Evolutionary conservation across 2,888 invertebrate genomes (phyloP).

Genomic region (Eupithecia pulchellata): DNA sequence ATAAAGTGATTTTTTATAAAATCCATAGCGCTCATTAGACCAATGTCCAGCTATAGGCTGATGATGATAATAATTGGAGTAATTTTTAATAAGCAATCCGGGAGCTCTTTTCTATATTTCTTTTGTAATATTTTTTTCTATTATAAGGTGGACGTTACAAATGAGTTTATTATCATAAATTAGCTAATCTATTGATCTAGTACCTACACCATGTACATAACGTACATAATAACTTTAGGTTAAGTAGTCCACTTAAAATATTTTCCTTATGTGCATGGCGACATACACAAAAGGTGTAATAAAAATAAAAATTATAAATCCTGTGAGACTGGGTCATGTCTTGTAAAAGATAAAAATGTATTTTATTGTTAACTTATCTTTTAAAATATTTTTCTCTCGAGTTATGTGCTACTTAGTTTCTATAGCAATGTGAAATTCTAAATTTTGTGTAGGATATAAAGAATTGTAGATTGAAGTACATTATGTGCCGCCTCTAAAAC

Average conservation of each 20-base stretch:
- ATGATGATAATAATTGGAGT: no score
- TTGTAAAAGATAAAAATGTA: conserved; percentile 56
- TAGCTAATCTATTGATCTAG: conserved; percentile 67
- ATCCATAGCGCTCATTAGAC: no score
- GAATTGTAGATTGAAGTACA: conserved; percentile 43
- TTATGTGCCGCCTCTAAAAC: conserved; percentile 42
- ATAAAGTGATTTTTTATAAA: background rate
- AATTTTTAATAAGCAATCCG: conserved; percentile 38
- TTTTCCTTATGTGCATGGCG: conserved; percentile 59
- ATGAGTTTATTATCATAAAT: conserved; percentile 66
- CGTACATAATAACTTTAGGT: conserved; percentile 54
- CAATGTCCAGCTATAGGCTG: no score
- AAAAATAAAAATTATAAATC: conserved; percentile 46
- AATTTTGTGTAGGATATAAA: conserved; percentile 49
- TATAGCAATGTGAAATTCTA: conserved; percentile 50
- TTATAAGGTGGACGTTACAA: conserved; percentile 73
- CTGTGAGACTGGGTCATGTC: conserved; percentile 49
- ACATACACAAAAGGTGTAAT: conserved; percentile 51
- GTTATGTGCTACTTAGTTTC: conserved; percentile 45
- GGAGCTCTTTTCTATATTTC: conserved; percentile 45
- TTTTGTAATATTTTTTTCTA: conserved; percentile 59
- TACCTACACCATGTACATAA: conserved; percentile 71
- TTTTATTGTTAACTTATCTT: conserved; percentile 56
- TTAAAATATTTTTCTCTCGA: conserved; percentile 52
- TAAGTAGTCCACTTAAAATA: conserved; percentile 73